phyloP scores from a whole-genome alignment of 2,797 vertebrate species.

The Sorex maritimensis region DNA sequence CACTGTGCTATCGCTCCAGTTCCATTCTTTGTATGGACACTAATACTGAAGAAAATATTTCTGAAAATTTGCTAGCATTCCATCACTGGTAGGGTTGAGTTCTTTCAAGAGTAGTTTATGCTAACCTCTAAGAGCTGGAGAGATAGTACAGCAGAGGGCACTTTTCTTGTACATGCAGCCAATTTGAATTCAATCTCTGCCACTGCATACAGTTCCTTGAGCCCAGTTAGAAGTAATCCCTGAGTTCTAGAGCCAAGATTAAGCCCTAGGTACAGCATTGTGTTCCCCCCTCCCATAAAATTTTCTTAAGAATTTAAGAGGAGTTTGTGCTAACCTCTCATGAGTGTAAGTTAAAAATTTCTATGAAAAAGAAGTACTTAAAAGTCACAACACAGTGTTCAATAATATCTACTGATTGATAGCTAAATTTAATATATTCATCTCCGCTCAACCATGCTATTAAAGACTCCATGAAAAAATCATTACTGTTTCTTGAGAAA shows the following conservation, averaged over 20 bases:
- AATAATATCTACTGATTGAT: not conserved
- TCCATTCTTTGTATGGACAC: not conserved
- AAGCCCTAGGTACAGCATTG: no score
- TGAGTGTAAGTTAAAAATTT: not conserved
- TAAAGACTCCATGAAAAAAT: not conserved
- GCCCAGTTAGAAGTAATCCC: no score
- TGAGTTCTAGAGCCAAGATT: no score
- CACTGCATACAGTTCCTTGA: no score
- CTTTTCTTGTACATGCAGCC: no score
- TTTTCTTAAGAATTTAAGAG: no score
- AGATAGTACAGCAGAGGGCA: no score
- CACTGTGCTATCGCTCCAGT: not conserved
- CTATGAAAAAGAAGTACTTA: not conserved
- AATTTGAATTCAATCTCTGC: no score
- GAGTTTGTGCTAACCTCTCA: no score
- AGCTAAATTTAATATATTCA: conserved; percentile 25
- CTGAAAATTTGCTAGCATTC: conserved; percentile 6
- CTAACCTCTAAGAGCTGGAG: no score
- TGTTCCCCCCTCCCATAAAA: no score
- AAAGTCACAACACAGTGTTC: not conserved
- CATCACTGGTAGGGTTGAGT: no score
- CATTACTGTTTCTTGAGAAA: conserved; percentile 8
- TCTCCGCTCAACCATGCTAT: not conserved
- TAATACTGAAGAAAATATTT: not conserved
- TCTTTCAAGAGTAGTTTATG: conserved; percentile 13